A percentile compares a stretch with the other conserved stretches of the same genome.
phyloP scores from a whole-genome alignment of 1,140 invertebrate genomes.

The Lamellibrachia luymesi region DNA sequence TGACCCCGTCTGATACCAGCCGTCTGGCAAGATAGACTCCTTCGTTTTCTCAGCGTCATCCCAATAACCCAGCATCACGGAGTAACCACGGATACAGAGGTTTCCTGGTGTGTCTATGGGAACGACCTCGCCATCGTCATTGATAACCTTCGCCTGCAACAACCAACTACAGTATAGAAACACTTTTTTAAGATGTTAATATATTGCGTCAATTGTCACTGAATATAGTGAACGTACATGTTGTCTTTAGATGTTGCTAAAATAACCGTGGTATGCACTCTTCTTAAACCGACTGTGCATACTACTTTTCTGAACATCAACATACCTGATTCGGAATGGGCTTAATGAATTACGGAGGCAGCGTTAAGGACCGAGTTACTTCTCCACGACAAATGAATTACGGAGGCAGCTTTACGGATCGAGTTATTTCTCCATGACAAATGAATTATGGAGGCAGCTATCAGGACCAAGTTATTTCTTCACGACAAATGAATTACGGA shows the following conservation, averaged over 20 bases:
- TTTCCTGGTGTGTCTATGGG: conserved; percentile 78
- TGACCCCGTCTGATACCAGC: conserved; percentile 91
- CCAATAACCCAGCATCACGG: conserved; percentile 84
- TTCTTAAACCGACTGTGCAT: too few relatives aligned
- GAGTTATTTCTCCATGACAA: too few relatives aligned
- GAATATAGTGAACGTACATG: background rate
- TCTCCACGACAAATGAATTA: too few relatives aligned
- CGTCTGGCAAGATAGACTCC: conserved; percentile 68
- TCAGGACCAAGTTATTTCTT: too few relatives aligned
- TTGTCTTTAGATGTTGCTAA: background rate
- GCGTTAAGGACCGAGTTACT: too few relatives aligned
- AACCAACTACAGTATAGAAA: background rate
- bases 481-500: too few relatives aligned
- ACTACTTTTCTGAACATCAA: too few relatives aligned
- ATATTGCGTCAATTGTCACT: background rate
- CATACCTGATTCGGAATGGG: too few relatives aligned
- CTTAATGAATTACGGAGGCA: too few relatives aligned
- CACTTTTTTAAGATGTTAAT: background rate
- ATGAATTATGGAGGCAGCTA: too few relatives aligned
- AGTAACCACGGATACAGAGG: conserved; percentile 78
- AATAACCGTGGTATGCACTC: too few relatives aligned
- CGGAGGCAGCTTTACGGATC: too few relatives aligned
- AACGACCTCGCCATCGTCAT: conserved; percentile 70
- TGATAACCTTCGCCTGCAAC: conserved; percentile 68
- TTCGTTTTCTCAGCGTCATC: conserved; percentile 77